Percentiles rank a stretch among this genome's conserved stretches.
Conservation (phyloP, 1,140 invertebrate genomes). For the Babylonia areolata region DNA sequence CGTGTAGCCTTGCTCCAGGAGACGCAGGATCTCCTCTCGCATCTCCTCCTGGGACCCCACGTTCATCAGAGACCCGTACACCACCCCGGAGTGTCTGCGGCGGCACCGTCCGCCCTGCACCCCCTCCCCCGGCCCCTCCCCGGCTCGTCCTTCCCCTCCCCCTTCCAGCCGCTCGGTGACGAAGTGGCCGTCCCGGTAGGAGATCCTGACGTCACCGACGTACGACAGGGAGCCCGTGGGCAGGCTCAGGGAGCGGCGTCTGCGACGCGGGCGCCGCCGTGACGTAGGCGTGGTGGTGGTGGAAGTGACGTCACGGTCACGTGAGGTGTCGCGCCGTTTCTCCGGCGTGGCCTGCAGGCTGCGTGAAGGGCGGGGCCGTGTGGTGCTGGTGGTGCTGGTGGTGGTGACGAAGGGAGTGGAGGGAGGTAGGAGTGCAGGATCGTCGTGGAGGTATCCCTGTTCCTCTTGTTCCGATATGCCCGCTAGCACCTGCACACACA, state of each 20-base stretch:
- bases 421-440: neutral
- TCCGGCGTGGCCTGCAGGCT: constrained; percentile 27
- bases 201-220: constrained; percentile 54
- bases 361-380: constrained; percentile 4
- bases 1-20: constrained; percentile 43
- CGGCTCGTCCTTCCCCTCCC: neutral
- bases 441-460: constrained; percentile 26
- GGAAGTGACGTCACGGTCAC: constrained; percentile 33
- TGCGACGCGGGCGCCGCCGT: neutral
- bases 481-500: constrained; percentile 55
- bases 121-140: neutral
- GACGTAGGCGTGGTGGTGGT: neutral
- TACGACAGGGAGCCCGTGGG: constrained; percentile 56
- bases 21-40: constrained; percentile 47
- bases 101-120: neutral
- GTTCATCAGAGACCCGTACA: constrained; percentile 29
- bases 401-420: neutral
- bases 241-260: constrained; percentile 57
- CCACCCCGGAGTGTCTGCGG: constrained; percentile 14
- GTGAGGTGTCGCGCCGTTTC: constrained; percentile 9
- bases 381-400: neutral
- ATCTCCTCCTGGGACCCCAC: constrained; percentile 32
- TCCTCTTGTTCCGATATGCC: constrained; percentile 62
- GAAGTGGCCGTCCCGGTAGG: constrained; percentile 61
- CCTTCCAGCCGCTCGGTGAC: constrained; percentile 41